Evolutionary conservation across 2,113 vertebrate species (phyloP), one percentile per base, ranked within the genome.

Genomic region (Oreochromis spilurus): DNA sequence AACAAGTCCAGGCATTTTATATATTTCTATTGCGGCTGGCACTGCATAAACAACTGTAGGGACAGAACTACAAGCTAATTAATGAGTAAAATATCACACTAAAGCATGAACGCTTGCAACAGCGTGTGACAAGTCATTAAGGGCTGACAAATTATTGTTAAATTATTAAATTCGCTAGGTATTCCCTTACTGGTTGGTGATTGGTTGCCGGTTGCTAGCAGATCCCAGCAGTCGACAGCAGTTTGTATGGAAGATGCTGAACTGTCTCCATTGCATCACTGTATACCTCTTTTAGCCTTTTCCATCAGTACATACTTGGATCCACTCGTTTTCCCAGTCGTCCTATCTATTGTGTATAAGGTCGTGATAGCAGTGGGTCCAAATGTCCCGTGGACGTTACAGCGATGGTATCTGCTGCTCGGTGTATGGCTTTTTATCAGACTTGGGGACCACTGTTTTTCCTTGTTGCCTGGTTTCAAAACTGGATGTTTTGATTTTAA

Each of bases 201-300:
- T 14, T 24, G 62, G 62, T 70, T 40, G 62, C 36, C 4, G 0
- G 0, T 24, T 40, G 36, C 62, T 14, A 14, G n/a, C n/a, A 21
- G 62, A 67, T 21, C 36, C 21, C 0, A 67, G n/a, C 62, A 40
- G 62, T 67, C 36, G 11, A 14, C 19, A 2, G 0, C 34, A 65
- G 0, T 65, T 65, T 65, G 34, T 65, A 65, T 65, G 19, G 60
- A 65, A 65, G 60, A 65, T 67, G 36, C 36, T 67, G 62, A 67
- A 5, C n/a, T 8, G 62, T 21, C 36, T 67, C 34, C 0, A 21
- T 7, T 67, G 3, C 36, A 67, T 21, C 19, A 40, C 62, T 0
- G 0, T 40, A 67, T 40, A 67, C 7, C n/a, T 67, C 36, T 14
- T 16, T 5, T 21, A 36, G 60, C 60, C 14, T 10, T 60, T 36